Evolutionary conservation across 2,113 vertebrate species (phyloP).

Genomic region (Typhlomys cinereus): DNA sequence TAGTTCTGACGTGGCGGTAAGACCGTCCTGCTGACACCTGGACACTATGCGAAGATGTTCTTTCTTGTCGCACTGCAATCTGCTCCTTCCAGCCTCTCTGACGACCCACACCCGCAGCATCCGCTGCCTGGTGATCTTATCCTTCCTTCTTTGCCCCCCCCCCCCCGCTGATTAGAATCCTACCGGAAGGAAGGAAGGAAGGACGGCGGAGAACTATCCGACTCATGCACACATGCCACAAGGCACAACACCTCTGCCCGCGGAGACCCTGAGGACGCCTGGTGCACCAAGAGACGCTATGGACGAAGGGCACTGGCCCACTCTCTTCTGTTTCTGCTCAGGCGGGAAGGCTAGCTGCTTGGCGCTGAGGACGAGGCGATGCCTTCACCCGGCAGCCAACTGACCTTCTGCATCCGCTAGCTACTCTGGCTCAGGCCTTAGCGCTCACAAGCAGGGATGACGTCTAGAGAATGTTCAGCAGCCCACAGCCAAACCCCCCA

Average conservation of each 20-base stretch:
- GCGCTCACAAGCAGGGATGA: not conserved
- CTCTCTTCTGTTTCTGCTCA: not conserved
- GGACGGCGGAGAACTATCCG: too few species aligned
- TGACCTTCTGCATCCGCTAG: not conserved
- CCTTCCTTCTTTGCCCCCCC: too few species aligned
- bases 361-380: not conserved
- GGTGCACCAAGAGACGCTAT: not conserved
- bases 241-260: not conserved
- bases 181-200: too few species aligned
- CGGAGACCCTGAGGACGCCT: not conserved
- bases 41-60: not conserved
- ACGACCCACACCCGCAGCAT: not conserved
- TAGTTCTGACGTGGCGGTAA: not conserved
- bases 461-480: not conserved
- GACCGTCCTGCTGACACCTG: not conserved
- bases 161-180: too few species aligned
- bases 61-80: not conserved
- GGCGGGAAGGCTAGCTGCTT: not conserved
- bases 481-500: not conserved
- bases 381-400: rapidly evolving
- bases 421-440: not conserved
- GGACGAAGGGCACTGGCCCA: not conserved
- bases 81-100: not conserved
- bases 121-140: not conserved
- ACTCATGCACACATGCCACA: not conserved